phyloP scores from a whole-genome alignment of 2,797 vertebrate species.

The Etheostoma nigrum region DNA sequence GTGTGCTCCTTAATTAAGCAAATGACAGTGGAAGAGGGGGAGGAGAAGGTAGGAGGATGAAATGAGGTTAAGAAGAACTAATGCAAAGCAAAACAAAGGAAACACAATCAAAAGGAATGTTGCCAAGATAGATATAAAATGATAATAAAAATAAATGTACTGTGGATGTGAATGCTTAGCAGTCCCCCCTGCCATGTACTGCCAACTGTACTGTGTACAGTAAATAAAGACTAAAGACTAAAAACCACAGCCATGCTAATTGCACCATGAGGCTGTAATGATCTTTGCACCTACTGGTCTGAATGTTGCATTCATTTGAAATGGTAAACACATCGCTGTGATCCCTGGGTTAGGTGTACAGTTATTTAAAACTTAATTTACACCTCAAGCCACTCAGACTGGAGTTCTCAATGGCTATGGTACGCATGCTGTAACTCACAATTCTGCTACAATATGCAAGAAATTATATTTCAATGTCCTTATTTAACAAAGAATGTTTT shows the following conservation, averaged over 20 bases:
- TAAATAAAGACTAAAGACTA: neutral
- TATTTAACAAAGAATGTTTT: neutral
- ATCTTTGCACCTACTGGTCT: neutral
- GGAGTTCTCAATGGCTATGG: neutral
- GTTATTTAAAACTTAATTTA: neutral
- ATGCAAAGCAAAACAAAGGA: constrained; percentile 16
- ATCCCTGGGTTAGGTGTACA: neutral
- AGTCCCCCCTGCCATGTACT: neutral
- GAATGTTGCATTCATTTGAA: neutral
- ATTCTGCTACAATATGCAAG: neutral
- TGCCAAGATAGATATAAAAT: neutral
- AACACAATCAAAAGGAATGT: neutral
- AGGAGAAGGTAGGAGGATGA: constrained; percentile 17
- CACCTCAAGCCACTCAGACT: neutral
- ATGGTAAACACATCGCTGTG: neutral
- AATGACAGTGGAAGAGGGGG: constrained; percentile 38
- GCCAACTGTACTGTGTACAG: neutral
- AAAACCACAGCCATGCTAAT: neutral
- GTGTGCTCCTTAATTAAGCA: constrained; percentile 78
- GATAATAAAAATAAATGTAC: neutral
- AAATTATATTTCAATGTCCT: neutral
- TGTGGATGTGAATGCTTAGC: neutral
- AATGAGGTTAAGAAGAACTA: constrained; percentile 17
- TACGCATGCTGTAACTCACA: neutral
- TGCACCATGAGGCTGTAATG: neutral